Evolutionary conservation across 1,140 invertebrate species (phyloP).

Genomic region (Thaumetopoea pityocampa): DNA sequence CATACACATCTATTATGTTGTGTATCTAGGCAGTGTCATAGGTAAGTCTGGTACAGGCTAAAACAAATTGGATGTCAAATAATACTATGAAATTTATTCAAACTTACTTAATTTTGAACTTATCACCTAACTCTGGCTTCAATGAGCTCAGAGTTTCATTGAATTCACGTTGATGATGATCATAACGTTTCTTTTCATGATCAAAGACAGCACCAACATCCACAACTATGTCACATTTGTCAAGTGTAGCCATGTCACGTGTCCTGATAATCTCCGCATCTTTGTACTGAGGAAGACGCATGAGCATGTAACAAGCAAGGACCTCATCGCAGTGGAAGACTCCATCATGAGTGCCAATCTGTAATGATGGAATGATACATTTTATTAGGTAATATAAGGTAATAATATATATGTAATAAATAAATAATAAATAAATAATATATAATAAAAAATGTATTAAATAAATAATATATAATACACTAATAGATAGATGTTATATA

Average conservation of each 20-base stretch:
- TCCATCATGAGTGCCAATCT: constrained; percentile 88
- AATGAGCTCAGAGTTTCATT: constrained; percentile 77
- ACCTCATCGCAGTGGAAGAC: constrained; percentile 98
- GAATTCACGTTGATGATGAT: constrained; percentile 95
- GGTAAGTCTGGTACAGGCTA: too few relatives aligned
- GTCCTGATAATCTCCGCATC: constrained; percentile 90
- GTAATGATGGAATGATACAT: too few relatives aligned
- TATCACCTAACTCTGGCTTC: constrained; percentile 71
- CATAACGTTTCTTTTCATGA: constrained; percentile 86
- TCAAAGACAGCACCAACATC: constrained; percentile 97
- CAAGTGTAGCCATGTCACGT: constrained; percentile 78
- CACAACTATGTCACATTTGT: constrained; percentile 94
- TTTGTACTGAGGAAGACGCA: constrained; percentile 86
- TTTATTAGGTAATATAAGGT: too few relatives aligned
- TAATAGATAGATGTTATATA: too few relatives aligned
- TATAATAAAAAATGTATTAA: too few relatives aligned
- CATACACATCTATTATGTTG: too few relatives aligned
- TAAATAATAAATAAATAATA: too few relatives aligned
- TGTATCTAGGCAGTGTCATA: too few relatives aligned
- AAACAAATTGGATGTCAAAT: constrained; percentile 3
- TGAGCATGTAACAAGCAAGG: constrained; percentile 94
- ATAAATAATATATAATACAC: too few relatives aligned
- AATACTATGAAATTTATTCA: too few relatives aligned
- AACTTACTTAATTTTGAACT: constrained; percentile 76
- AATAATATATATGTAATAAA: too few relatives aligned